phyloP scores from a whole-genome alignment of 2,797 vertebrate genomes.

The Sebastes iracundus region DNA sequence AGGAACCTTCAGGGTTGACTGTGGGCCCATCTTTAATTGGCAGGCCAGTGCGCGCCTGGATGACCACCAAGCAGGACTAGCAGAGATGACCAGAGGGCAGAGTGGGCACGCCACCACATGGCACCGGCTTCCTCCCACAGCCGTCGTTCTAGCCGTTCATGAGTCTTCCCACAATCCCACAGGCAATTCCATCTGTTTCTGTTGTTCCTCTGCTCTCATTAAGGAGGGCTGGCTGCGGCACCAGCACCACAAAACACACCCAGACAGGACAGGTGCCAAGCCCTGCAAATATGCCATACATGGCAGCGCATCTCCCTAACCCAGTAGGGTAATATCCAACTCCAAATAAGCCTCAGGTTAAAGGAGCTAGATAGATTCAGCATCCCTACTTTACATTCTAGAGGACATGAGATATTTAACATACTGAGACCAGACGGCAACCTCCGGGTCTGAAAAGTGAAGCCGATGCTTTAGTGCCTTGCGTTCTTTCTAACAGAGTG shows the following conservation, averaged over 20 bases:
- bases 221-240: constrained; percentile 56
- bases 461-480: too few relatives aligned
- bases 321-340: constrained; percentile 65
- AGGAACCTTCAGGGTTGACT: constrained; percentile 74
- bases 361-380: constrained; percentile 7
- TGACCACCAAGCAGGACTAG: constrained; percentile 77
- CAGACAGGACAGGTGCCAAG: constrained; percentile 72
- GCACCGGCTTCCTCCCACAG: constrained; percentile 62
- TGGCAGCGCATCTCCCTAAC: constrained; percentile 60
- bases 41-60: constrained; percentile 77
- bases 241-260: constrained; percentile 51
- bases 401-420: background rate
- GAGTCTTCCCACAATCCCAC: constrained; percentile 76
- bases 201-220: constrained; percentile 74
- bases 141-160: constrained; percentile 58
- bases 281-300: constrained; percentile 51
- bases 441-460: too few relatives aligned
- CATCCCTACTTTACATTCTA: background rate
- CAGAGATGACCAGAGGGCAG: constrained; percentile 76
- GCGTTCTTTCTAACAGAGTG: too few relatives aligned
- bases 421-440: background rate
- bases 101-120: constrained; percentile 77
- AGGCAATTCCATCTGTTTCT: constrained; percentile 82
- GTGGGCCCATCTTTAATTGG: constrained; percentile 83
- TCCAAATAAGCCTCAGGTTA: constrained; percentile 51